These are phyloP conservation scores for Fulmarus glacialis DNA, from an alignment of 2,113 vertebrate genomes.

Conservation along the genomic window DNA sequence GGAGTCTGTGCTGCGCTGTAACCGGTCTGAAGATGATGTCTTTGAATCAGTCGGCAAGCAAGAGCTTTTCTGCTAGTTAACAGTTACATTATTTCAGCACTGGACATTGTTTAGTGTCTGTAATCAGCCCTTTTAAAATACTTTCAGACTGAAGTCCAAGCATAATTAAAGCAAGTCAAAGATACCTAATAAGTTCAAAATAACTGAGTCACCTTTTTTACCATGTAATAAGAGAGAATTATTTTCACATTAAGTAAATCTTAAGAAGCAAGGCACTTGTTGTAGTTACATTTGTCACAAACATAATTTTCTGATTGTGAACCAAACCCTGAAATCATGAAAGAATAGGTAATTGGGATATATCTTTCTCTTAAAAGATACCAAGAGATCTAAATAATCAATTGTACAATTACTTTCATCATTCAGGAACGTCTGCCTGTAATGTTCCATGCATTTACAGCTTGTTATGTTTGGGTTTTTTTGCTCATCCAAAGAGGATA, in stretches of 20 bases:
- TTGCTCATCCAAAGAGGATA: background rate
- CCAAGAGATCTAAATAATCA: background rate
- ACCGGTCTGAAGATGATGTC: background rate
- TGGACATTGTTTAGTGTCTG: background rate
- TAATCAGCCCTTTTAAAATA: background rate
- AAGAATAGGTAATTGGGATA: background rate
- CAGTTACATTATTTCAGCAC: background rate
- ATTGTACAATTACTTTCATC: background rate
- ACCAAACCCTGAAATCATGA: background rate
- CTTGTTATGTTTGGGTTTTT: fast-evolving
- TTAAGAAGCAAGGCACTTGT: background rate
- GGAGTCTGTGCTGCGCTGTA: background rate
- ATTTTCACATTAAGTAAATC: background rate
- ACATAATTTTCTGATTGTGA: background rate
- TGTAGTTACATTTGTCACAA: background rate
- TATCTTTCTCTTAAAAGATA: background rate
- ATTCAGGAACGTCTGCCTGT: background rate
- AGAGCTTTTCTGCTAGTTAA: background rate
- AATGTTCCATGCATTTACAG: background rate
- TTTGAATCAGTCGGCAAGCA: background rate
- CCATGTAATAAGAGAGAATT: background rate
- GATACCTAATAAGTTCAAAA: background rate
- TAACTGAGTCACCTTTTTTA: background rate
- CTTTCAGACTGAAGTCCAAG: background rate
- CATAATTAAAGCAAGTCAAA: background rate